These are phyloP conservation scores for Melanotaenia boesemani DNA, from an alignment of 2,797 vertebrate genomes.

Conservation along the genomic window DNA sequence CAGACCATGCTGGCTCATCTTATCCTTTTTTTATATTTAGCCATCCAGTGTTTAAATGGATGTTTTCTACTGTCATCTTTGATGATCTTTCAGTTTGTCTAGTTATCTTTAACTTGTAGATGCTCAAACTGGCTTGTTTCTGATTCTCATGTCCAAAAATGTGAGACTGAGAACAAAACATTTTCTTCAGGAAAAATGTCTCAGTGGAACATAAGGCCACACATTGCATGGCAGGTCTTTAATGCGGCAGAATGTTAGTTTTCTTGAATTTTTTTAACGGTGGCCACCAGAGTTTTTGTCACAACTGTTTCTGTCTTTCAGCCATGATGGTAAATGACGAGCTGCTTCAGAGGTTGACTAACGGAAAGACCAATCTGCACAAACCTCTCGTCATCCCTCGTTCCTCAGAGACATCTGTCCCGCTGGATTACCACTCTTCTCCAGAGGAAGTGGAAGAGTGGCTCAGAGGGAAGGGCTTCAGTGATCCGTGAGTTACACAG, in stretches of 20 bases:
- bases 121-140: no score
- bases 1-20: not conserved
- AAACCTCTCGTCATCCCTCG: slow-evolving; percentile 83
- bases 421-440: slow-evolving; percentile 81
- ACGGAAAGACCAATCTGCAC: slow-evolving; percentile 75
- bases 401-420: slow-evolving; percentile 74
- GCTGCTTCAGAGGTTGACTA: slow-evolving; percentile 87
- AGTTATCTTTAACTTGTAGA: no score
- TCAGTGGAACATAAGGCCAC: not conserved
- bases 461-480: slow-evolving; percentile 90
- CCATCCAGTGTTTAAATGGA: not conserved
- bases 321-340: slow-evolving; percentile 88
- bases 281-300: no score
- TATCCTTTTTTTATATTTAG: not conserved
- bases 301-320: slow-evolving; percentile 28
- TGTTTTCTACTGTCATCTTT: not conserved
- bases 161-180: not conserved
- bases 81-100: not conserved
- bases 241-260: no score
- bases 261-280: no score
- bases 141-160: not conserved
- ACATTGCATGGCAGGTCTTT: not conserved
- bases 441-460: slow-evolving; percentile 85
- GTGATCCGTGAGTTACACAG: slow-evolving; percentile 83
- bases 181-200: not conserved